A percentile compares a stretch with the other conserved stretches of the same genome.
Evolutionary conservation across 1,140 invertebrate genomes (phyloP).

Genomic region (Aphelenchoides fujianensis): DNA sequence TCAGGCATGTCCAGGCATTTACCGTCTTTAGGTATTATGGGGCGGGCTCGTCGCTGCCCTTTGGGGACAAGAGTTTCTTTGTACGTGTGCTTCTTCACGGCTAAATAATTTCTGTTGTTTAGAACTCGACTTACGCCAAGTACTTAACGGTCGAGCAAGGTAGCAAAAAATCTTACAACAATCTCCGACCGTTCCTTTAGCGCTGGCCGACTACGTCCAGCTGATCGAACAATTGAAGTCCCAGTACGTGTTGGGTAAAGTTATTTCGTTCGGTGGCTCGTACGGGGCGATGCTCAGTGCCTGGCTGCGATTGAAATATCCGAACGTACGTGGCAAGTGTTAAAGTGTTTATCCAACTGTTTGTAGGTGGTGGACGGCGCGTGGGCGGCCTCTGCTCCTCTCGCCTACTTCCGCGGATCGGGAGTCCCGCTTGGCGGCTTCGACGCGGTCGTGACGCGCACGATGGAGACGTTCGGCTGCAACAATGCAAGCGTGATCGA

Average conservation of each 20-base stretch:
- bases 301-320: constrained; percentile 93
- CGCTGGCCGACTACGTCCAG: not conserved
- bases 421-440: constrained; percentile 75
- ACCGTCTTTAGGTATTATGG: constrained; percentile 76
- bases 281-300: constrained; percentile 86
- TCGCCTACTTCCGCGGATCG: constrained; percentile 80
- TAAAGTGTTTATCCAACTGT: too few species aligned
- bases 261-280: constrained; percentile 83
- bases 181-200: too few species aligned
- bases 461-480: constrained; percentile 69
- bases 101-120: too few species aligned
- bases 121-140: constrained; percentile 45
- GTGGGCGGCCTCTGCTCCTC: too few species aligned
- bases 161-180: too few species aligned
- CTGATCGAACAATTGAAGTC: constrained; percentile 71
- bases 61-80: constrained; percentile 69
- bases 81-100: too few species aligned
- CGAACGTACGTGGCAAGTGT: too few species aligned
- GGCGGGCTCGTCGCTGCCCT: constrained; percentile 62
- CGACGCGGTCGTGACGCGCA: constrained; percentile 75
- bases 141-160: constrained; percentile 47
- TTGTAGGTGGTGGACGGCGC: constrained; percentile 74
- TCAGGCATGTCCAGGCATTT: constrained; percentile 74
- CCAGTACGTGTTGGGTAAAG: constrained; percentile 79
- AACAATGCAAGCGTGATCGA: too few species aligned